phyloP scores from a whole-genome alignment of 2,888 invertebrate species.

The Phyllotreta cruciferae region DNA sequence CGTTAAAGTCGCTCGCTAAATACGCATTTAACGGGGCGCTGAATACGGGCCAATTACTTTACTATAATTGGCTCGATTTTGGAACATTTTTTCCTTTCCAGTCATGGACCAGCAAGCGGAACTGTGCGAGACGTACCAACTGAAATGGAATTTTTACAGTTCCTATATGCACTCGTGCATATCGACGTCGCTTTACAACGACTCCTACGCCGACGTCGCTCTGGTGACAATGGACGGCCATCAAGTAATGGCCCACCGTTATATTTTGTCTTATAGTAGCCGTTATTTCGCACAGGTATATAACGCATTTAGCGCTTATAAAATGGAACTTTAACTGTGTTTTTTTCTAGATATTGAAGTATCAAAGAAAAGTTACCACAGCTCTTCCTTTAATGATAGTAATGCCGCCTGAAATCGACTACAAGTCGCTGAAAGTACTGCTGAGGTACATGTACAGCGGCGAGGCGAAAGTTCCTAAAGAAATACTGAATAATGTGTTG shows the following conservation, averaged over 20 bases:
- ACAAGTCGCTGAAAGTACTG: conserved; percentile 79
- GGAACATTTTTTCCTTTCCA: conserved; percentile 18
- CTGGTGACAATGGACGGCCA: conserved; percentile 80
- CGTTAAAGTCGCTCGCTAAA: too few species aligned
- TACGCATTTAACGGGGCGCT: too few species aligned
- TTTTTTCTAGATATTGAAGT: conserved; percentile 19
- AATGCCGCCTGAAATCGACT: conserved; percentile 81
- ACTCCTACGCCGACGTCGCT: conserved; percentile 83
- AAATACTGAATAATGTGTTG: conserved; percentile 80
- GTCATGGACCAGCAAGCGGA: conserved; percentile 61
- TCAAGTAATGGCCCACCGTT: conserved; percentile 84
- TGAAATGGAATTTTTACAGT: conserved; percentile 89
- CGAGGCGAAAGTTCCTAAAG: conserved; percentile 85
- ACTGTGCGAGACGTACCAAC: conserved; percentile 77
- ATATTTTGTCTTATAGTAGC: conserved; percentile 84
- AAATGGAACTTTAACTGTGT: background rate
- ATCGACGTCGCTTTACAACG: conserved; percentile 74
- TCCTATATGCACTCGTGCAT: conserved; percentile 83
- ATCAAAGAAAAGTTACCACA: conserved; percentile 53
- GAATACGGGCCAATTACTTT: too few species aligned
- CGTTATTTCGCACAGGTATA: conserved; percentile 66
- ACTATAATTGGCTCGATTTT: conserved; percentile 2
- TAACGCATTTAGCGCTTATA: conserved; percentile 52
- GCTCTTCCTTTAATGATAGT: conserved; percentile 69
- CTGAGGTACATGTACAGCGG: conserved; percentile 86